Evolutionary conservation across 2,113 vertebrate species (phyloP), one percentile per base, ranked within the genome.

Genomic region (Vulpes lagopus): DNA sequence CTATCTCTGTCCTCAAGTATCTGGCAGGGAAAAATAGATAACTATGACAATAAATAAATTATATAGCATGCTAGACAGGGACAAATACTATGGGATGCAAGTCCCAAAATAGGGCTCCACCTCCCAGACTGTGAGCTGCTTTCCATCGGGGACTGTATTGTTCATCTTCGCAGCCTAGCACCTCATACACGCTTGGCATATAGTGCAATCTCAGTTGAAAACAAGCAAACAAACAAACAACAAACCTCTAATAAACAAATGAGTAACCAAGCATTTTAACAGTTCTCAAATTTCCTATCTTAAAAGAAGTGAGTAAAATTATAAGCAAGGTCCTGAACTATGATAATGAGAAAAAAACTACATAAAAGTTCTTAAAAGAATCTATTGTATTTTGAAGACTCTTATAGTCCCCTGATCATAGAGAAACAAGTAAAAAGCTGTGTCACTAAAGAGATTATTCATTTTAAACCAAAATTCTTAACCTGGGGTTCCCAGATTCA

Each of bases 381-480:
- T 88, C n/a, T 57, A 76, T 14, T 4, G 0, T 55, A 76, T 35
- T 94, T 82, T 94, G 53, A 5, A 74, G 95, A 69, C 53, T 62
- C 69, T 74, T 7, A 1, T 53, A 32, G 43, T 88, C 4, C 38
- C 87, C 71, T 43, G 25, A 73, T 87, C 55, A 90, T 8, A 93
- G 25, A 94, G 76, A 76, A 17, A 67, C 11, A 60, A 91, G 51
- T 51, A 84, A 32, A 6, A 71, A 60, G 23, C 53, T 22, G 64
- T 53, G 20, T 62, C 23, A 60, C 65, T 64, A 89, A 73, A 81
- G 14, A 93, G 60, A 81, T 53, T 8, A 91, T 60, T 89, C 55
- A 51, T 60, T 90, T 82, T 71, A 81, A 93, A 57, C n/a, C 81
- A 83, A 27, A 49, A 83, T 55, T 76, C 74, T 86, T 82, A 59